These are phyloP conservation scores for Himalopsyche anomala DNA, from an alignment of 2,888 invertebrate genomes.

Conservation along the genomic window DNA sequence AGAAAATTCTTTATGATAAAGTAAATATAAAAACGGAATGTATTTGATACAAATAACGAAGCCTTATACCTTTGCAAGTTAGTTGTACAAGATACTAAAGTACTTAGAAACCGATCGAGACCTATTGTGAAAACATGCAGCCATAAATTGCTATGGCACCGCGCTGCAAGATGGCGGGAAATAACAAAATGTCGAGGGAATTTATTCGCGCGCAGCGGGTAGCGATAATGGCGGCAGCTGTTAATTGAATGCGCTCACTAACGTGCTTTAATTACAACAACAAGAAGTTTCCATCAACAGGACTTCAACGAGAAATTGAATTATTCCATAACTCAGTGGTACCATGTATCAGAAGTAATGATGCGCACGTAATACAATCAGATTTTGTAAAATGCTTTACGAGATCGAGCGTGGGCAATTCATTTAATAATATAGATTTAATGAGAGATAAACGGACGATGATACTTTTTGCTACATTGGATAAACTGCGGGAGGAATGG, in stretches of 20 bases:
- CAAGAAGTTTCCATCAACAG: constrained; percentile 40
- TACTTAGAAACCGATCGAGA: background rate
- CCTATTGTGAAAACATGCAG: constrained; percentile 26
- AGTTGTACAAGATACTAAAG: constrained; percentile 10
- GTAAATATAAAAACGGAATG: too few species aligned
- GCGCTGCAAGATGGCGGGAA: constrained; percentile 40
- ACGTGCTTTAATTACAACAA: constrained; percentile 44
- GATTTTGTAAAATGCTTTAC: constrained; percentile 16
- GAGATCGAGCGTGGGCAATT: constrained; percentile 22
- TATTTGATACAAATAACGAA: too few species aligned
- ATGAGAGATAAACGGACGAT: constrained; percentile 16
- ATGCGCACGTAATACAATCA: constrained; percentile 42
- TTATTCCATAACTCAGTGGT: constrained; percentile 39
- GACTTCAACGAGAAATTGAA: constrained; percentile 38
- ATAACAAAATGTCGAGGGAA: constrained; percentile 42
- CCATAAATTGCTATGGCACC: constrained; percentile 23
- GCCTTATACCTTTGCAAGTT: background rate
- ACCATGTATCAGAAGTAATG: constrained; percentile 32
- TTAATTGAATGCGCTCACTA: constrained; percentile 48
- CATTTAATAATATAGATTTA: constrained; percentile 37
- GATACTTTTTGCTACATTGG: background rate
- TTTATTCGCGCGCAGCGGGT: constrained; percentile 43
- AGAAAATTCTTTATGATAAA: too few species aligned
- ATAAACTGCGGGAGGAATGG: background rate
- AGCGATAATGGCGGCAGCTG: constrained; percentile 42